These are phyloP conservation scores for Drosophila punjabiensis DNA, from an alignment of 1,140 invertebrate species.

Conservation along the genomic window DNA sequence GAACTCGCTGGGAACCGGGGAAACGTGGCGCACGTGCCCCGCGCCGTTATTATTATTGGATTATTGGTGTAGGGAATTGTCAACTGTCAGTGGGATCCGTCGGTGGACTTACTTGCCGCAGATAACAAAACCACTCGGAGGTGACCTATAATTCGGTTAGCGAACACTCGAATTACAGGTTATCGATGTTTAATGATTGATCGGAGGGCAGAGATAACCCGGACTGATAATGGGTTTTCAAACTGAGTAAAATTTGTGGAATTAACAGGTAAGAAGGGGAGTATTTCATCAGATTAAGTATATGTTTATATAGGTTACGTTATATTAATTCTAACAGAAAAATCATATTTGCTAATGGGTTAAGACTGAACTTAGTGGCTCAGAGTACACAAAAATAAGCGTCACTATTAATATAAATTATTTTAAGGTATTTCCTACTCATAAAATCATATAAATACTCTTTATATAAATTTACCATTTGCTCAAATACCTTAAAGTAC, in stretches of 20 bases:
- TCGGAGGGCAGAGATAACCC: conserved; percentile 5
- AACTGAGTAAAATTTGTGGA: background rate
- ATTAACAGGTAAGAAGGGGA: too few relatives aligned
- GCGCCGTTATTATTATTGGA: conserved; percentile 27
- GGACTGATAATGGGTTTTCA: conserved; percentile 4
- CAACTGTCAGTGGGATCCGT: conserved; percentile 24
- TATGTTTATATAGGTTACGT: too few relatives aligned
- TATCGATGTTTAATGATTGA: conserved; percentile 35
- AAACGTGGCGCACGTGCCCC: conserved; percentile 63
- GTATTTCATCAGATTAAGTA: background rate
- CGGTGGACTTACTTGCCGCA: background rate
- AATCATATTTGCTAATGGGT: too few relatives aligned
- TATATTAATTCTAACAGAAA: too few relatives aligned
- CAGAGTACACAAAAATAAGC: background rate
- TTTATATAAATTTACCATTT: too few relatives aligned
- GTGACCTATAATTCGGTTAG: conserved; percentile 16
- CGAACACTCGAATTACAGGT: conserved; percentile 12
- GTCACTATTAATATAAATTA: too few relatives aligned
- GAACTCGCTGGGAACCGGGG: conserved; percentile 60
- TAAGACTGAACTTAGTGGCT: too few relatives aligned
- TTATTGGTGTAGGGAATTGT: conserved; percentile 39
- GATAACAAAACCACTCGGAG: conserved; percentile 19
- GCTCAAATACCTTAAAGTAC: background rate
- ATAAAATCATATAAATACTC: too few relatives aligned
- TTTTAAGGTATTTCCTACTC: too few relatives aligned